Percentiles rank a stretch among this genome's conserved stretches.
Evolutionary conservation across 2,113 vertebrate species (phyloP).

Genomic region (Cephalopholis sonnerati): DNA sequence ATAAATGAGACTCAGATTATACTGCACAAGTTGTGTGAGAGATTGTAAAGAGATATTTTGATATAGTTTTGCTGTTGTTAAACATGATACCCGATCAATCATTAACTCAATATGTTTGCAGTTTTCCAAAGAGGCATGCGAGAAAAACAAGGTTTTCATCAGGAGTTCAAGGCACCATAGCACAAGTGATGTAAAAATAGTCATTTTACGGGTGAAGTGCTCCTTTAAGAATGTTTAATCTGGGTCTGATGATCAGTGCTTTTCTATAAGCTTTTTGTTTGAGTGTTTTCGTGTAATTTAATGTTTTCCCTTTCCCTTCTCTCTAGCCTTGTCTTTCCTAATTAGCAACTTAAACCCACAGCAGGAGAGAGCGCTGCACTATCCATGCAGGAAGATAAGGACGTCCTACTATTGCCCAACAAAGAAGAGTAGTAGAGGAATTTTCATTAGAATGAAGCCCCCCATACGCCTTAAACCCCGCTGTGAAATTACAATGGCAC

Average conservation of each 20-base stretch:
- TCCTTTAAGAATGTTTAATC: constrained; percentile 10
- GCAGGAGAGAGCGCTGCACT: constrained; percentile 80
- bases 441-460: constrained; percentile 90
- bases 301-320: constrained; percentile 72
- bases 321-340: constrained; percentile 80
- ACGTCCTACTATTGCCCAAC: constrained; percentile 78
- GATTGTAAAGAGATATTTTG: no score
- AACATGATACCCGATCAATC: no score
- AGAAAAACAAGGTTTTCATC: no score
- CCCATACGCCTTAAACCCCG: constrained; percentile 78
- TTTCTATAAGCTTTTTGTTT: constrained; percentile 58
- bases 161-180: no score
- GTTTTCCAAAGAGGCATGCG: no score
- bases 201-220: no score
- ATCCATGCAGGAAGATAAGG: constrained; percentile 80
- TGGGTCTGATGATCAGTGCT: constrained; percentile 23
- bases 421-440: constrained; percentile 85
- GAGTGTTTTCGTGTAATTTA: constrained; percentile 64
- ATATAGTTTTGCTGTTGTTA: no score
- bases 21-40: no score
- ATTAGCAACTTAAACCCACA: constrained; percentile 88
- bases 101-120: no score
- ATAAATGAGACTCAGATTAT: no score
- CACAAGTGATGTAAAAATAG: no score
- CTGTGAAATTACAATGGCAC: constrained; percentile 84